Conservation (phyloP, 2,113 vertebrate genomes). For the Pica pica region DNA sequence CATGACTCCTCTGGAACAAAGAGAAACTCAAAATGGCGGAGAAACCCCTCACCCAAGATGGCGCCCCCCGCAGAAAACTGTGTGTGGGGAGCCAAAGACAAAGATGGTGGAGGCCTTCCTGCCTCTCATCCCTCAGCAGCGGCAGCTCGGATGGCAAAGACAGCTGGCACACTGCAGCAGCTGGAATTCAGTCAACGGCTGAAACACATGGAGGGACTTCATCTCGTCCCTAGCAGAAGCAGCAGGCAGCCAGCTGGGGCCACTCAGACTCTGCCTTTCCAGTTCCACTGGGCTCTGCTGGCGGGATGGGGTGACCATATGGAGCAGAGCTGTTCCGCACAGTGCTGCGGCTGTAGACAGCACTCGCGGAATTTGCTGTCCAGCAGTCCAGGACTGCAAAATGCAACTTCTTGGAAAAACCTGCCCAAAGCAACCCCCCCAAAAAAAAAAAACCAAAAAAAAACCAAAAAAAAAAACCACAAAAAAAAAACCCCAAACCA, state of each 20-base stretch:
- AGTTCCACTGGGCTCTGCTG: not conserved
- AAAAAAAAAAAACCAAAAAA: not conserved
- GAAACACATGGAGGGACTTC: accelerated
- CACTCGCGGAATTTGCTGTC: accelerated
- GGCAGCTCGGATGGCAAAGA: accelerated
- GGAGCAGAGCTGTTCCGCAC: not conserved
- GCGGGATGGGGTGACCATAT: accelerated
- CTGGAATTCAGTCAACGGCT: not conserved
- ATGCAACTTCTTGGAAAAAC: not conserved
- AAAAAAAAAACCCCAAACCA: not conserved
- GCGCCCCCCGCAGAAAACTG: accelerated
- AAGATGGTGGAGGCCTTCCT: accelerated
- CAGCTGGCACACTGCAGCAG: accelerated
- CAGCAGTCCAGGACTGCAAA: not conserved
- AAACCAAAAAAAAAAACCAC: not conserved
- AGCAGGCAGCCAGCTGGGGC: not conserved
- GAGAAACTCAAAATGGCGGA: not conserved
- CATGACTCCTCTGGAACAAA: accelerated
- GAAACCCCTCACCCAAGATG: not conserved
- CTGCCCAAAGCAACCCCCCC: accelerated
- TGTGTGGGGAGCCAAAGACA: not conserved
- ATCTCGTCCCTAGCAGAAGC: not conserved
- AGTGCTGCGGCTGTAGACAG: accelerated
- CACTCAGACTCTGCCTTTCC: accelerated
- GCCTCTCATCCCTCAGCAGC: accelerated